These are phyloP conservation scores for Alethe diademata DNA, from an alignment of 2,113 vertebrate genomes.

Conservation along the genomic window DNA sequence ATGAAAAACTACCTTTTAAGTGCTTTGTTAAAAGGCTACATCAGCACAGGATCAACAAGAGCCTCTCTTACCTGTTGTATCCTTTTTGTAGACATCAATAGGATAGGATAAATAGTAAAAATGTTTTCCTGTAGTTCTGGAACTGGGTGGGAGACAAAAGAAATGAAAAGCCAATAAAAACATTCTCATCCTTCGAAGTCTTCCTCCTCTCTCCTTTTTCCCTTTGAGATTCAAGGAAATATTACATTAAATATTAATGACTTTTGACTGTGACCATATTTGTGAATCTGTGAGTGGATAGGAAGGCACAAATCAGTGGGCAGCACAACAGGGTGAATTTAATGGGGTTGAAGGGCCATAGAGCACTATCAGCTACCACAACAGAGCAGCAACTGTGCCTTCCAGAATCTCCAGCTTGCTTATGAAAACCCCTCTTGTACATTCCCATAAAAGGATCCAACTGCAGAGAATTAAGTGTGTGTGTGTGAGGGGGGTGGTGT, in stretches of 20 bases:
- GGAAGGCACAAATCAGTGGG: neutral
- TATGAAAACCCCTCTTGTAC: neutral
- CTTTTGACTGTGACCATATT: neutral
- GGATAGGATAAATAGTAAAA: neutral
- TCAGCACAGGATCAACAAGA: neutral
- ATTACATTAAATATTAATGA: neutral
- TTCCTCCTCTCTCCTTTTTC: neutral
- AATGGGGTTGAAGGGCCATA: neutral
- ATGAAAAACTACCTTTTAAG: neutral
- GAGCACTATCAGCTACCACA: neutral
- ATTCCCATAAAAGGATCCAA: conserved; percentile 7
- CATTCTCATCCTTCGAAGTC: neutral
- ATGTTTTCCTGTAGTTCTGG: neutral
- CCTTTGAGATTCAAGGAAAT: neutral
- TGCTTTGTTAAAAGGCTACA: neutral
- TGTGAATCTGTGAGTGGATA: neutral
- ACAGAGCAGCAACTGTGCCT: neutral
- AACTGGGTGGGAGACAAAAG: neutral
- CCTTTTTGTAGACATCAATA: neutral
- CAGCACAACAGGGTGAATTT: neutral
- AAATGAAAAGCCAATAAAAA: neutral
- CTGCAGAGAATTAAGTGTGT: neutral
- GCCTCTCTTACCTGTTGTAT: neutral
- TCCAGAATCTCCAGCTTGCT: neutral
- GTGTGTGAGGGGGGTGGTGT: neutral